Evolutionary conservation across 1,140 invertebrate species (phyloP).

Genomic region (Drosophila ohnishii): DNA sequence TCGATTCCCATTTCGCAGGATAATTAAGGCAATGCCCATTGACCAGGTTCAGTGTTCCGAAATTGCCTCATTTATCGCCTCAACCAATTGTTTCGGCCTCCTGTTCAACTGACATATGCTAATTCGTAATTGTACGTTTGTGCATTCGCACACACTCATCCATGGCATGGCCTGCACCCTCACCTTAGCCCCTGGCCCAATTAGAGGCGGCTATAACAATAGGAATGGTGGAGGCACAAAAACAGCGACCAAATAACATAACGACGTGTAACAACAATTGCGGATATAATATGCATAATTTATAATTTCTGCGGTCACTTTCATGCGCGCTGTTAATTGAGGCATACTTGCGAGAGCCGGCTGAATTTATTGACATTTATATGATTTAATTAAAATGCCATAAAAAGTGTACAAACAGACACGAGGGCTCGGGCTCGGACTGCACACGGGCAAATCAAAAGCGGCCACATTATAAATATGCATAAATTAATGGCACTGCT

Average conservation of each 20-base stretch:
- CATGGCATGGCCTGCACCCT: neutral
- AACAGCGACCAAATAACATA: slow-evolving; percentile 19
- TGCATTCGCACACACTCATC: slow-evolving; percentile 8
- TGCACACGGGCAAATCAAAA: slow-evolving; percentile 34
- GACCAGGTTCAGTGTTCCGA: neutral
- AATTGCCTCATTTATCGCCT: slow-evolving; percentile 20
- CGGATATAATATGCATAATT: slow-evolving; percentile 53
- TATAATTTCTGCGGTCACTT: slow-evolving; percentile 58
- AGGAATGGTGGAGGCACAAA: neutral
- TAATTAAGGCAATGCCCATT: neutral
- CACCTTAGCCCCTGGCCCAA: slow-evolving; percentile 5
- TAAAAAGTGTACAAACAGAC: slow-evolving; percentile 30
- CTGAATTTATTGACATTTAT: slow-evolving; percentile 68
- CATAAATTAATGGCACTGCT: slow-evolving; percentile 52
- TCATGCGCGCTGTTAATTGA: slow-evolving; percentile 63
- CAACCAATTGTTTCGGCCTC: slow-evolving; percentile 7
- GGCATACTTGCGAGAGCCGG: slow-evolving; percentile 46
- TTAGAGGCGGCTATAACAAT: slow-evolving; percentile 19
- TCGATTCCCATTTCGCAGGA: neutral
- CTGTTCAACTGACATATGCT: slow-evolving; percentile 21
- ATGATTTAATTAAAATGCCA: slow-evolving; percentile 66
- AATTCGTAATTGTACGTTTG: slow-evolving; percentile 30
- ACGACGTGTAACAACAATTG: slow-evolving; percentile 53
- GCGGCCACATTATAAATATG: slow-evolving; percentile 46
- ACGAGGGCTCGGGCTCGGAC: neutral